Evolutionary conservation across 1,140 invertebrate genomes (phyloP).

Genomic region (Eumeta japonica): DNA sequence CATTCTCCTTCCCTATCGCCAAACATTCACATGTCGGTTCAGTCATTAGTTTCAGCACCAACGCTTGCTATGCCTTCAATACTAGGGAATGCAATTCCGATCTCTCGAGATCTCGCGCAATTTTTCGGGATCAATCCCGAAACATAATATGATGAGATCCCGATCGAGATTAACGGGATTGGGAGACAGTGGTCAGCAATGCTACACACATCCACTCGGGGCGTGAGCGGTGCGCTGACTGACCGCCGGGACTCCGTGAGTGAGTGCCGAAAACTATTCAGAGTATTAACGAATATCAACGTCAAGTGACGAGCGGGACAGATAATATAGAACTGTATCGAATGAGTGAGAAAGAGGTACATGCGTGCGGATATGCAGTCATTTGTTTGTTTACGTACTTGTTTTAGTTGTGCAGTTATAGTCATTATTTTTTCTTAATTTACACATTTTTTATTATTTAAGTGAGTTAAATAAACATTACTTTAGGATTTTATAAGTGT

Average conservation of each 20-base stretch:
- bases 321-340: constrained; percentile 1
- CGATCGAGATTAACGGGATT: constrained; percentile 6
- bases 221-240: constrained; percentile 5
- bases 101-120: constrained; percentile 5
- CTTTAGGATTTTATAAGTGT: background rate
- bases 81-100: constrained; percentile 6
- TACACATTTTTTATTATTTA: background rate
- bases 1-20: too few species aligned
- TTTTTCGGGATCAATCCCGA: constrained; percentile 6
- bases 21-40: too few species aligned
- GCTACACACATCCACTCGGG: constrained; percentile 1
- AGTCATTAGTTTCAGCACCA: too few species aligned
- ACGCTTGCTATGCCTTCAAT: too few species aligned
- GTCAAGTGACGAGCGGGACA: constrained; percentile 2
- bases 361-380: constrained; percentile 3
- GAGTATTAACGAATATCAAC: constrained; percentile 6
- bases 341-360: constrained; percentile 2
- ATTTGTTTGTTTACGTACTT: constrained; percentile 6
- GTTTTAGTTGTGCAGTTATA: constrained; percentile 7
- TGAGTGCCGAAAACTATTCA: constrained; percentile 5
- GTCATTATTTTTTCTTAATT: constrained; percentile 7
- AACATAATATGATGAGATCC: constrained; percentile 5
- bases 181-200: constrained; percentile 4
- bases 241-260: constrained; percentile 4
- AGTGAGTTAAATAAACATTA: background rate